phyloP scores from a whole-genome alignment of 1,140 invertebrate species.

The Stegodyphus mimosarum region DNA sequence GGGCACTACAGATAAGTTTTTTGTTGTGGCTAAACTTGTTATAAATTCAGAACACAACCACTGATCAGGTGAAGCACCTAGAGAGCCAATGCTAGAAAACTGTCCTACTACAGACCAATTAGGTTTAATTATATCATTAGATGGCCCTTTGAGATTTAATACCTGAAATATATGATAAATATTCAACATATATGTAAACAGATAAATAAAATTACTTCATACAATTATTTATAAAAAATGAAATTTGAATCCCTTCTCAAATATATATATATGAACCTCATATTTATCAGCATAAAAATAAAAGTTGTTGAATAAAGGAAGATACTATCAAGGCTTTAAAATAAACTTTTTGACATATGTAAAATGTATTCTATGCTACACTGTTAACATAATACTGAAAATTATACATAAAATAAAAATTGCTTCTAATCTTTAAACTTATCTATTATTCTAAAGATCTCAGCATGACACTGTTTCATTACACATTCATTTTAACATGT shows the following conservation, averaged over 20 bases:
- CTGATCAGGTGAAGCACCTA: slow-evolving; percentile 77
- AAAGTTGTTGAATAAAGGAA: too few species aligned
- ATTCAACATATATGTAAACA: neutral
- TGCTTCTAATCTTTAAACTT: too few species aligned
- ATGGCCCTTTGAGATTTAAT: slow-evolving; percentile 67
- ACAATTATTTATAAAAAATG: neutral
- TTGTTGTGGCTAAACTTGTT: slow-evolving; percentile 70
- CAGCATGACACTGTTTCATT: too few species aligned
- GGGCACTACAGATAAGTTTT: slow-evolving; percentile 13
- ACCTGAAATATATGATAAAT: slow-evolving; percentile 58
- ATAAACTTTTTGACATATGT: too few species aligned
- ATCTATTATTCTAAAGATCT: too few species aligned
- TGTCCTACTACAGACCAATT: slow-evolving; percentile 83
- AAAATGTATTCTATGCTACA: too few species aligned
- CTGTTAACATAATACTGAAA: too few species aligned
- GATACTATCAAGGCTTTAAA: too few species aligned
- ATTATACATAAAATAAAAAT: too few species aligned
- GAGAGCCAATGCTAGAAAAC: slow-evolving; percentile 89
- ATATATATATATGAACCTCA: slow-evolving; percentile 63
- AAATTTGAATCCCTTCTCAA: neutral
- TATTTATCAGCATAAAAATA: too few species aligned
- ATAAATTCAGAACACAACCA: slow-evolving; percentile 79
- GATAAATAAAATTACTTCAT: neutral
- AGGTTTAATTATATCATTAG: slow-evolving; percentile 63
- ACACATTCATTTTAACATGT: too few species aligned